Base-by-base conservation (phyloP, 2,113 vertebrate species). In the Nyctereutes procyonoides region DNA sequence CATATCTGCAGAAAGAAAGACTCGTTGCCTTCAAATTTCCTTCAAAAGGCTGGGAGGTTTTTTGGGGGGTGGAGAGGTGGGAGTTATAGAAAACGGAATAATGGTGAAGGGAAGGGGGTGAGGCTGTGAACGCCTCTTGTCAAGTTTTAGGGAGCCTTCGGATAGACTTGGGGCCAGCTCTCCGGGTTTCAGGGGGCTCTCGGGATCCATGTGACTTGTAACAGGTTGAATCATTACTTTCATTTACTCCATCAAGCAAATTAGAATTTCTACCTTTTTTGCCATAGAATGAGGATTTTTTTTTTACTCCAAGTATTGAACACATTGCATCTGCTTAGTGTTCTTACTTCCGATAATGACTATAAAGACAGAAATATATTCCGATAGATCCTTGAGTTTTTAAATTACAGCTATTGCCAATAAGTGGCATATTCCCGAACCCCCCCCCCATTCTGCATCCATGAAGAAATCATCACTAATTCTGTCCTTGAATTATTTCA, bases 401-500 rank as follows among this genome's bases (percentile, higher is more conserved):
- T 28, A 43, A 71, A 32, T 48, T 14, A 56, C 67, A 90, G 38
- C 32, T 62, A 26, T 20, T 32, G 55, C 60, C 65, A 43, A 20
- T 0, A 76, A 90, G 77, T 58, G 81, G 14, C 43, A 2, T 19
- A 6, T 19, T 26, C 43, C 30, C 69, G 22, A 19, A 5, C 67
- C 38, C 22, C 80, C 38, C 38, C 79, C 51, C 13, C 53, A 20
- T 55, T 32, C 62, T 55, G 10, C 30, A 22, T 17, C 58, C 28
- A 4, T 14, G 38, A 95, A 96, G 87, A 83, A 96, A n/a, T 79
- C 43, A 8, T 77, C 5, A 0, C 89, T 15, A 71, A 63, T 81
- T 90, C 95, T 20, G 56, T 89, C 90, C 95, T 95, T 95, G 96
- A 95, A 96, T 77, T 71, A 55, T 80, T 83, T 69, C 85, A 82